Evolutionary conservation across 2,888 invertebrate genomes (phyloP), one percentile per base, ranked within the genome.

Genomic region (Nysson spinosus): DNA sequence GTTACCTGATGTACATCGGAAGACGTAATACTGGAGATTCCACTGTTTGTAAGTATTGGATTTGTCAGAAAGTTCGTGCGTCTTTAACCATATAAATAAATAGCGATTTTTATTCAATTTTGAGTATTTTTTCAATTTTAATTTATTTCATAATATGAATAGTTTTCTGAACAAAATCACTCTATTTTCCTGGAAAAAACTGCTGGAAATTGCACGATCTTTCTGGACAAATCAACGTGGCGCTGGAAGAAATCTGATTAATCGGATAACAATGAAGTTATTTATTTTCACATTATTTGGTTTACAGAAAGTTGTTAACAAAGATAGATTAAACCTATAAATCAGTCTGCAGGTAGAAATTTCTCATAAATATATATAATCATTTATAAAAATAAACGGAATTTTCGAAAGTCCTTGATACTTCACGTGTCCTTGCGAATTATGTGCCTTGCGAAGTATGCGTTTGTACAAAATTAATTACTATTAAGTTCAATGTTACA

Each of bases 251-350:
- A 32, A 34, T 24, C n/a, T 7, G 24, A 34, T 14, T n/a, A n/a
- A 14, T 14, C 4, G 14, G 6, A 4, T 34, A 34, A 34, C 34
- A 34, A 34, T 34, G 12, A 34, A 34, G 34, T 34, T 34, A 34
- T 34, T 55, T 50, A 65, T 56, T 64, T 56, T 62, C 58, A 37
- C 49, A 54, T 72, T 70, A 68, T 68, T 72, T 65, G 68, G 61
- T 70, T 64, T 72, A 68, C 64, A 70, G 51, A 57, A 49, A 39
- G 32, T 68, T 55, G 28, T 57, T 49, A 61, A 57, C 43, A 57
- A 49, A 58, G 22, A 46, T 49, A 60, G 17, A 65, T 50, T 51
- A 46, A 47, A 62, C 37, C 26, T 52, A 56, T 51, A 50, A 42
- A 39, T 66, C 62, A 57, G 44, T 66, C 56, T 40, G 49, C 26